Evolutionary conservation across 2,113 vertebrate genomes (phyloP), one percentile per base, ranked within the genome.

Genomic region (Gymnobelideus leadbeateri): DNA sequence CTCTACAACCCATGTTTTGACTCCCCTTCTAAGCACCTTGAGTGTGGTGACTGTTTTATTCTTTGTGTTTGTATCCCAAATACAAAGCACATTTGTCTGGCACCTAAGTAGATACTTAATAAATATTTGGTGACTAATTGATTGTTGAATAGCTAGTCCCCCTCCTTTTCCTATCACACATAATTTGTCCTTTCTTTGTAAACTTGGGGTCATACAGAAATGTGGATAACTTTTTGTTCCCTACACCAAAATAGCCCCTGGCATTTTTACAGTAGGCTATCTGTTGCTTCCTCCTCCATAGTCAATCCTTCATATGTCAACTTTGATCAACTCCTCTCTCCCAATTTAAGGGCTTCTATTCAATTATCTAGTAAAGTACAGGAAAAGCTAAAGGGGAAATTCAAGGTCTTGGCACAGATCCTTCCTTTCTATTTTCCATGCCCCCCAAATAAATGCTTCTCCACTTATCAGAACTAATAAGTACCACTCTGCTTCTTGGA

Each of bases 171-270:
- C 68, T 61, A 23, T 4, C 51, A 19, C 51, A 25, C 25, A 49
- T 14, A 52, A 90, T 96, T 96, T 52, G 52, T 89, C 93, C 96
- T 93, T 84, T 28, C 12, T 51, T 94, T n/a, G 43, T 90, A 84
- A 54, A 94, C 51, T 95, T 37, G 46, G 7, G 54, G 92, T 90
- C 46, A 94, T 89, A 46, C 57, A 93, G 95, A 31, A 91, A 21
- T 37, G 16, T 89, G 7, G 94, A 91, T 93, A 51, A 92, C 46
- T 91, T 51, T 43, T 89, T 49, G 90, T 84, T 84, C 26, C 3
- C 84, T 92, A 93, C 16, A 92, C 91, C 53, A 94, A 94, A 95
- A 95, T 92, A 94, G 92, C 91, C 47, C 91, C 51, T 93, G 94
- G 47, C 25, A 92, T 94, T 92, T 95, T 95, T 92, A 77, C 68